phyloP scores from a whole-genome alignment of 2,888 invertebrate genomes.

The Acheta domesticus region DNA sequence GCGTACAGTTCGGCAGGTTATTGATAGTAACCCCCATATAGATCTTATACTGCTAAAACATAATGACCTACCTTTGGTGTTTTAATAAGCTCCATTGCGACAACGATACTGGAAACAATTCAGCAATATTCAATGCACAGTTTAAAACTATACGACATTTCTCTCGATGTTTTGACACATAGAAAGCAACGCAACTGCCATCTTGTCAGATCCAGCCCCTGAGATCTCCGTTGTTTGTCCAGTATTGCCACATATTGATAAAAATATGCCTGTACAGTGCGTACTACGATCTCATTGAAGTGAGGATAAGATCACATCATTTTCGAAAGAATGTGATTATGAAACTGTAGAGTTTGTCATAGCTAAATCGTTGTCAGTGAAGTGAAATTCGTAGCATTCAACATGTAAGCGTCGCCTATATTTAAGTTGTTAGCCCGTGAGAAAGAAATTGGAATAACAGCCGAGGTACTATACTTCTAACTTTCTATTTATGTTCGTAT shows the following conservation, averaged over 20 bases:
- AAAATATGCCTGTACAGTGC: not conserved
- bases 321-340: not conserved
- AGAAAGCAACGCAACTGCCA: slow-evolving; percentile 3
- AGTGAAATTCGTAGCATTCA: not conserved
- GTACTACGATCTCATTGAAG: slow-evolving; percentile 2
- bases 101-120: slow-evolving; percentile 12
- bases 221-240: not conserved
- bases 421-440: not conserved
- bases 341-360: not conserved
- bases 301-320: not conserved
- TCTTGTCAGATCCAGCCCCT: slow-evolving; percentile 6
- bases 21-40: too few species aligned
- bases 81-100: slow-evolving; percentile 30
- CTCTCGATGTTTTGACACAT: slow-evolving; percentile 28
- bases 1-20: too few species aligned
- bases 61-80: slow-evolving; percentile 28
- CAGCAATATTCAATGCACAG: slow-evolving; percentile 5
- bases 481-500: too few species aligned
- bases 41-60: too few species aligned
- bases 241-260: slow-evolving; percentile 1
- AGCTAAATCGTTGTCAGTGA: not conserved
- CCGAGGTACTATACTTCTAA: not conserved
- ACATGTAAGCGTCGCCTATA: not conserved
- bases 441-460: not conserved
- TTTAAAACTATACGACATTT: slow-evolving; percentile 20